Evolutionary conservation across 2,797 vertebrate genomes (phyloP), one percentile per base, ranked within the genome.

Genomic region (Hozukius guyotensis): DNA sequence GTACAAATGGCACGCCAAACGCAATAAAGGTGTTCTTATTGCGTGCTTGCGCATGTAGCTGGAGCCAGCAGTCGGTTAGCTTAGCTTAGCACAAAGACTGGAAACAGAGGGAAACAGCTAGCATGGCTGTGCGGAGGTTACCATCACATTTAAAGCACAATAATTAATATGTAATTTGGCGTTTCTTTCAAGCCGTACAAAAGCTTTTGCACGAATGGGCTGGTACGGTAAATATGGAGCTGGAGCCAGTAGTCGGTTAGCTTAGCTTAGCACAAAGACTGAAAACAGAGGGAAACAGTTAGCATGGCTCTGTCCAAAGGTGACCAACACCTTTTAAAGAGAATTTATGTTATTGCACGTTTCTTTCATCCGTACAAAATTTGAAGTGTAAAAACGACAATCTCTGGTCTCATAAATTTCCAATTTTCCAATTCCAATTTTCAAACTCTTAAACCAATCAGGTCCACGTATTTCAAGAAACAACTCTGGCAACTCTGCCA

Each of bases 211-310:
- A 13, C 36, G 12, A 36, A 36, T 36, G 36, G 12, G 36, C 36
- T 36, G 36, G 36, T 11, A 36, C 12, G 36, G 36, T 36, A 36
- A n/a, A 32, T 32, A 62, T 24, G 46, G 68, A 56, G 42, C 25
- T 38, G 22, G 36, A 27, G 34, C 36, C 11, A 34, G 38, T 4
- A 20, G 74, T 2, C 1, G 2, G 4, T 56, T 75, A 64, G 67
- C 36, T 49, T 81, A 71, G 55, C 62, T 79, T 56, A 61, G 67
- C 66, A 69, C 2, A 38, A 59, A 78, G 6, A 72, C 24, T 62
- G 34, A 2, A 36, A 36, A 36, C 10, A 12, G 11, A 36, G 36
- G 36, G 36, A 38, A 38, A 38, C 38, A 38, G 38, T 0, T 42
- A 42, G 13, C 38, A 14, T 42, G 38, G 38, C 13, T 42, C 13